Conservation (phyloP, 2,113 vertebrate species). For the Polypterus senegalus region DNA sequence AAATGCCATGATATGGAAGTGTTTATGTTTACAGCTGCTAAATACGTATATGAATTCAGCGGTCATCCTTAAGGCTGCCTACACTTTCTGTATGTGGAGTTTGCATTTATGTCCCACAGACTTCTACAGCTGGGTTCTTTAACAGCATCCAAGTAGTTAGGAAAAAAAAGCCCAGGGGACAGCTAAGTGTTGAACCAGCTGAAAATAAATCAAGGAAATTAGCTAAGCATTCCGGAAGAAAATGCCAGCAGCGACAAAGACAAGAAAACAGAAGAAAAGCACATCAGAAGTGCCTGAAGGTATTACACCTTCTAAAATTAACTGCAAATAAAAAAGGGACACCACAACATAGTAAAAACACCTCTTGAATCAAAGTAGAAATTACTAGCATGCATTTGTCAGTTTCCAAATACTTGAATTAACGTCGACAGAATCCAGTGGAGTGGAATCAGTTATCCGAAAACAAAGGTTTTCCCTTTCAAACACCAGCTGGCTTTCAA, state of each 20-base stretch:
- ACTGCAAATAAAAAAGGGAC: no score
- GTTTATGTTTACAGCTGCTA: no score
- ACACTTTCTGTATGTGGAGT: not conserved
- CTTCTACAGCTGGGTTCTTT: conserved; percentile 3
- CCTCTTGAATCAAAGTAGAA: no score
- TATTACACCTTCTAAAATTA: not conserved
- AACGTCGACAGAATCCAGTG: no score
- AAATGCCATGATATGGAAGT: no score
- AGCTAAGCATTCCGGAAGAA: not conserved
- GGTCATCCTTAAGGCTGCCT: not conserved
- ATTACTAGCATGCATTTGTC: no score
- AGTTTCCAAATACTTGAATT: no score
- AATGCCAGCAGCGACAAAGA: not conserved
- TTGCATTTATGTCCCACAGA: not conserved
- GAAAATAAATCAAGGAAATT: not conserved
- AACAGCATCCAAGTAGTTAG: not conserved
- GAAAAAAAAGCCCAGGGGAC: not conserved
- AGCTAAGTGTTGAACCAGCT: not conserved
- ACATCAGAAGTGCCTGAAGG: not conserved
- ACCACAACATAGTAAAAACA: no score
- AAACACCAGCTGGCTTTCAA: no score
- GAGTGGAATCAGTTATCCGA: no score
- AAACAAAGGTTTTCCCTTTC: no score
- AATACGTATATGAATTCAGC: no score
- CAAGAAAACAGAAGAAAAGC: not conserved